Evolutionary conservation across 2,888 invertebrate species (phyloP).

Genomic region (Ethmia dodecea): DNA sequence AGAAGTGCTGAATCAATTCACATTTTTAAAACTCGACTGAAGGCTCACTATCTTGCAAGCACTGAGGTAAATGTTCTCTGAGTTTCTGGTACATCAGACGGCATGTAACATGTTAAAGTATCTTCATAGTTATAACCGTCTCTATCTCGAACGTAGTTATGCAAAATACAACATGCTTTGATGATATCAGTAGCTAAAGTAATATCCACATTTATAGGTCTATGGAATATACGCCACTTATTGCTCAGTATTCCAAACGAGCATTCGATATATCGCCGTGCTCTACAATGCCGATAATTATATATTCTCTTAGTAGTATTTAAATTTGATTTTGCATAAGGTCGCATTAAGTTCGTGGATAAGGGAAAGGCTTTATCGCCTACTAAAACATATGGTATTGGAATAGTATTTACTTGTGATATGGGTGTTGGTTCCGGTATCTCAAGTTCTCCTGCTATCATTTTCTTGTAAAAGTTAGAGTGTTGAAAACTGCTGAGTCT

Average conservation of each 20-base stretch:
- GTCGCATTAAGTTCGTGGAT: constrained; percentile 9
- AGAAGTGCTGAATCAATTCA: too few species aligned
- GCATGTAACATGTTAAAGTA: too few species aligned
- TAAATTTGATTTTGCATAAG: neutral
- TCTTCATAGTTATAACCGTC: neutral
- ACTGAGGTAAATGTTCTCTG: too few species aligned
- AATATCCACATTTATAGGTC: constrained; percentile 17
- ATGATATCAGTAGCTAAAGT: constrained; percentile 18
- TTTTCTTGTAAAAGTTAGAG: too few species aligned
- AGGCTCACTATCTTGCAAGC: too few species aligned
- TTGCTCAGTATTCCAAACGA: constrained; percentile 21
- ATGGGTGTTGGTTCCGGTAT: too few species aligned
- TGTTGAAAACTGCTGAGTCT: too few species aligned
- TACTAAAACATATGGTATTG: constrained; percentile 5
- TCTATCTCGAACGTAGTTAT: neutral
- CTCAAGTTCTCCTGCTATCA: too few species aligned
- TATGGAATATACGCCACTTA: constrained; percentile 18
- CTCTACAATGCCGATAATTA: constrained; percentile 20
- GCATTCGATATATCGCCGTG: constrained; percentile 20
- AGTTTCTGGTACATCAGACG: too few species aligned
- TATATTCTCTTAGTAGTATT: constrained; percentile 12
- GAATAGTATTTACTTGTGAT: too few species aligned
- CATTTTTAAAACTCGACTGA: too few species aligned
- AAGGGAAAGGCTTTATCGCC: constrained; percentile 8
- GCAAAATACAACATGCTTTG: constrained; percentile 9